Evolutionary conservation across 2,113 vertebrate genomes (phyloP).

Genomic region (Scomber japonicus): DNA sequence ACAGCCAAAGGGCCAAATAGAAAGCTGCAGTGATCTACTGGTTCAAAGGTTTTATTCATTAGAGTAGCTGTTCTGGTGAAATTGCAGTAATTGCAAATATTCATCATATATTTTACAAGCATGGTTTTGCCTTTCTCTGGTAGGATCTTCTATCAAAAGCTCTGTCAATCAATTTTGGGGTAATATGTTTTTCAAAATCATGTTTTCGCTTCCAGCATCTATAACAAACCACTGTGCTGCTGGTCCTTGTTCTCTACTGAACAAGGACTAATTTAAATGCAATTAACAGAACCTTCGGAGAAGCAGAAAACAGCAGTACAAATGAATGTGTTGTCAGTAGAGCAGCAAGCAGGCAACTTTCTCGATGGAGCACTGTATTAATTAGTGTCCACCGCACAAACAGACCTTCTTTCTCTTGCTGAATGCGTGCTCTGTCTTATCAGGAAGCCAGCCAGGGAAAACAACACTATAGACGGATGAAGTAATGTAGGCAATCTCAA

Average conservation of each 20-base stretch:
- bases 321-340: slow-evolving; percentile 83
- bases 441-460: slow-evolving; percentile 65
- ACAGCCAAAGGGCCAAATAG: slow-evolving; percentile 47
- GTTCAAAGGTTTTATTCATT: slow-evolving; percentile 30
- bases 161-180: slow-evolving; percentile 13
- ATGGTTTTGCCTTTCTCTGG: slow-evolving; percentile 9
- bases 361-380: slow-evolving; percentile 81
- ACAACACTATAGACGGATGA: slow-evolving; percentile 71
- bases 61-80: slow-evolving; percentile 32
- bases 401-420: slow-evolving; percentile 72
- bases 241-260: slow-evolving; percentile 66
- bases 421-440: slow-evolving; percentile 77
- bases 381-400: slow-evolving; percentile 83
- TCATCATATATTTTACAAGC: slow-evolving; percentile 40
- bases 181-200: slow-evolving; percentile 15
- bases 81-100: slow-evolving; percentile 38
- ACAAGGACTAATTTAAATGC: slow-evolving; percentile 84
- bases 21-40: slow-evolving; percentile 16
- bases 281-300: slow-evolving; percentile 80
- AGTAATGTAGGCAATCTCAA: slow-evolving; percentile 74
- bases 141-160: slow-evolving; percentile 27
- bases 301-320: slow-evolving; percentile 77
- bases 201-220: slow-evolving; percentile 45
- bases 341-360: slow-evolving; percentile 75
- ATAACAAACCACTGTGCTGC: slow-evolving; percentile 64